Percentiles rank a stretch among this genome's conserved stretches.
phyloP scores from a whole-genome alignment of 2,888 invertebrate species.

The Scaptomyza cyrtandrae region DNA sequence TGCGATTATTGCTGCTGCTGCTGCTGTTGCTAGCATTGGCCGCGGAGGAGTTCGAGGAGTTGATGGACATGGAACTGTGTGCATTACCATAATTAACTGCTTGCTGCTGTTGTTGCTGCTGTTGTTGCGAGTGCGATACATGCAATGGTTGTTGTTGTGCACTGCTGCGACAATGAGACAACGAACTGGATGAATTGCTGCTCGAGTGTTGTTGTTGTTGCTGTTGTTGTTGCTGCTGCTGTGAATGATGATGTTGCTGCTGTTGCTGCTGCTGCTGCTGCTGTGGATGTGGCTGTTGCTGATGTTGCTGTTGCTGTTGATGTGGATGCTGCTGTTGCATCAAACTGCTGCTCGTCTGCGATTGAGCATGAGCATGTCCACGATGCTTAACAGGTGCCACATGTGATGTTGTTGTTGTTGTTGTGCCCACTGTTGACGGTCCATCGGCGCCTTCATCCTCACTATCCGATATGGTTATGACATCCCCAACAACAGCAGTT shows the following conservation, averaged over 20 bases:
- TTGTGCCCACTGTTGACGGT: slow-evolving; percentile 44
- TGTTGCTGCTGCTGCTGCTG: slow-evolving; percentile 75
- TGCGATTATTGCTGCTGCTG: slow-evolving; percentile 41
- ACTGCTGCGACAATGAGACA: slow-evolving; percentile 70
- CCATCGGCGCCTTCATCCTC: slow-evolving; percentile 91
- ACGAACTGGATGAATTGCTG: slow-evolving; percentile 42
- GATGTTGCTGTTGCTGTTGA: slow-evolving; percentile 78
- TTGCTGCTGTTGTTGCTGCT: slow-evolving; percentile 84
- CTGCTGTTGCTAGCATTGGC: slow-evolving; percentile 53
- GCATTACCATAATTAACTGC: slow-evolving; percentile 74
- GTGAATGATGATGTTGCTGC: slow-evolving; percentile 85
- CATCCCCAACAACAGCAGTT: slow-evolving; percentile 88
- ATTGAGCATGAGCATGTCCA: slow-evolving; percentile 83
- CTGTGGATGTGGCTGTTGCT: slow-evolving; percentile 20
- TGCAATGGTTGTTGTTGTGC: slow-evolving; percentile 58
- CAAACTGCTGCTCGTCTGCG: slow-evolving; percentile 82
- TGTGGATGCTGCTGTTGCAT: slow-evolving; percentile 76
- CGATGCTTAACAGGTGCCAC: slow-evolving; percentile 79
- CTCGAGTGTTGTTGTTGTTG: slow-evolving; percentile 84
- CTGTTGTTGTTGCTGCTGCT: slow-evolving; percentile 82
- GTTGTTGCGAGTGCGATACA: slow-evolving; percentile 77
- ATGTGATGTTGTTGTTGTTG: slow-evolving; percentile 35
- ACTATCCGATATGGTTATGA: slow-evolving; percentile 96
- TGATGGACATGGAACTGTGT: slow-evolving; percentile 60
- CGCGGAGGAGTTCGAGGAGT: slow-evolving; percentile 41